Evolutionary conservation across 2,797 vertebrate species (phyloP).

Genomic region (Chaetophractus vellerosus): DNA sequence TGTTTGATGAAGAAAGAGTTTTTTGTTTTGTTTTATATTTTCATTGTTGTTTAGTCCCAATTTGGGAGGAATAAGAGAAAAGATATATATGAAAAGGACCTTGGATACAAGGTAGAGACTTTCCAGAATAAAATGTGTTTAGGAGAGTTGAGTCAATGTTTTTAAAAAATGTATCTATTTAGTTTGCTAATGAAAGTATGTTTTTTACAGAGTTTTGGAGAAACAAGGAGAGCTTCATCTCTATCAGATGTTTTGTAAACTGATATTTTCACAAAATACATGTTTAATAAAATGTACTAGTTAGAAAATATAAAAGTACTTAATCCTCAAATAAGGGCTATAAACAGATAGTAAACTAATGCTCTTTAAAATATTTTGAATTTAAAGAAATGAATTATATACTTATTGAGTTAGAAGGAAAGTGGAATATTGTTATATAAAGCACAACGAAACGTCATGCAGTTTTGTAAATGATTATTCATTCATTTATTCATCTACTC

Average conservation of each 20-base stretch:
- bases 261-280: background rate
- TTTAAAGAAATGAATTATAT: constrained; percentile 32
- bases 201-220: background rate
- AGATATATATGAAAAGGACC: background rate
- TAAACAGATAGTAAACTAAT: background rate
- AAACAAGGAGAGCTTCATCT: background rate
- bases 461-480: constrained; percentile 7
- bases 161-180: background rate
- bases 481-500: constrained; percentile 6
- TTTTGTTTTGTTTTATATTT: background rate
- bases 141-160: constrained; percentile 1
- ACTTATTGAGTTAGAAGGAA: constrained; percentile 27
- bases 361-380: constrained; percentile 24
- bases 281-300: background rate
- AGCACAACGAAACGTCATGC: background rate
- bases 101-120: background rate
- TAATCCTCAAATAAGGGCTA: constrained; percentile 1
- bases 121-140: constrained; percentile 17
- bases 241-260: background rate
- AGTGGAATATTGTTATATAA: constrained; percentile 17
- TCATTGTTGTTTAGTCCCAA: background rate
- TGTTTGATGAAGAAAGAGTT: background rate
- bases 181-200: background rate
- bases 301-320: background rate
- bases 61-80: background rate